Evolutionary conservation across 2,113 vertebrate species (phyloP).

Genomic region (Alaudala cheleensis): DNA sequence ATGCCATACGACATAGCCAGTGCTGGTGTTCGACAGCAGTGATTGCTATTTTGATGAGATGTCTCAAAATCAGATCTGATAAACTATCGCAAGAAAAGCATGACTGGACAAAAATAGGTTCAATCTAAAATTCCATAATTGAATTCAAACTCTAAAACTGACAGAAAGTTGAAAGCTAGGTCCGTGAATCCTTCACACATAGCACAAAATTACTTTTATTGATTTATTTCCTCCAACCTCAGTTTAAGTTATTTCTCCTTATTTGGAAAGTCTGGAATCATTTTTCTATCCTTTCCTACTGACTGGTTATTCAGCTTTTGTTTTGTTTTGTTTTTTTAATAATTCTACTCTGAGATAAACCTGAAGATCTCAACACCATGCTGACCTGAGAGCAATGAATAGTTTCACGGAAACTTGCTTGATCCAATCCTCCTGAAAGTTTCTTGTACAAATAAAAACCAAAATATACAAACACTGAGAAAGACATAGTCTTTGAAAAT

Average conservation of each 20-base stretch:
- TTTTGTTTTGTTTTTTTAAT: not conserved
- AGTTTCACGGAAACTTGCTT: not conserved
- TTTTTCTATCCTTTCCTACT: not conserved
- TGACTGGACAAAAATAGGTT: not conserved
- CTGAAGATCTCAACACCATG: not conserved
- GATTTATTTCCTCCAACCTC: constrained; percentile 17
- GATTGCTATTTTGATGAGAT: not conserved
- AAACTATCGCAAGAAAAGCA: not conserved
- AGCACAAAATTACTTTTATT: constrained; percentile 42
- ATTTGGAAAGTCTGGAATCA: not conserved
- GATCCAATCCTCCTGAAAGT: not conserved
- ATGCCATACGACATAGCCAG: not conserved
- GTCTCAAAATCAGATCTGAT: not conserved
- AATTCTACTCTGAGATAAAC: not conserved
- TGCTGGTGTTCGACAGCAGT: not conserved
- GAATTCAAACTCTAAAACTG: not conserved
- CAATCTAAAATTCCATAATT: not conserved
- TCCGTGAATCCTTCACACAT: not conserved
- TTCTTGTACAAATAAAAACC: not conserved
- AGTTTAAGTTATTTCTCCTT: not conserved
- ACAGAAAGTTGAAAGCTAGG: not conserved
- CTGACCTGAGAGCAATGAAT: not conserved
- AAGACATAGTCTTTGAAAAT: not conserved
- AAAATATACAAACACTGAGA: not conserved
- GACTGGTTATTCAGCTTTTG: not conserved